Base-by-base conservation (phyloP, 2,113 vertebrate species). In the Silurus meridionalis region DNA sequence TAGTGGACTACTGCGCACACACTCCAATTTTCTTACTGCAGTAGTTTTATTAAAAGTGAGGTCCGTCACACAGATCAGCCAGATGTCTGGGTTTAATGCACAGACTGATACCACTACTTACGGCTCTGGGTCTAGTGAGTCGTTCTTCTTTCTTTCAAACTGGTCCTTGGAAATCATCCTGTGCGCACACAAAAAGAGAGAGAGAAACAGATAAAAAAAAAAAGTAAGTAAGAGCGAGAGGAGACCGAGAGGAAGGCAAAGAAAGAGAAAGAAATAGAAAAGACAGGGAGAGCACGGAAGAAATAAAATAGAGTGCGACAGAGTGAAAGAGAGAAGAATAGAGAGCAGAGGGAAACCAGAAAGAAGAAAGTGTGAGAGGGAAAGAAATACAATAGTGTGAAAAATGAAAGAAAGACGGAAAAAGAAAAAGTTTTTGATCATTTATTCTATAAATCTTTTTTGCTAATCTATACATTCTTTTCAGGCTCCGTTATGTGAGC, bases 141-240 rank as follows among this genome's bases (percentile, higher is more conserved):
- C 98, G 0, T 99, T 99, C 92, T 99, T 99, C 95, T 98, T 99
- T 92, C 98, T 97, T 93, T 99, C 98, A 94, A 99, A 99, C 91
- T 99, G 98, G 93, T 99, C 97, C 94, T 99, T 99, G 85, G 97
- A 99, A 92, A 99, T 99, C 93, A 95, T 99, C 90, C 98, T 99
- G 91, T 25, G 81, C 69, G 92, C 88, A 90, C 58, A 91, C 21
- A 80, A 71, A 83, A 58, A 7, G 6, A 64, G 9, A 28, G 4
- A 77, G 1, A n/a, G 7, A 64, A n/a, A 55, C 2, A 77, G 50
- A 69, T 13, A 37, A 1, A 6, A 77, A 10, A 28, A 52, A 8
- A 72, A 0, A 50, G 9, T 1, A 37, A 28, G 13, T 23, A 64
- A 83, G 75, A 53, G 0, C n/a, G 46, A 53, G 7, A 1, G 14